Evolutionary conservation across 1,140 invertebrate genomes (phyloP).

Genomic region (Drosophila mauritiana): DNA sequence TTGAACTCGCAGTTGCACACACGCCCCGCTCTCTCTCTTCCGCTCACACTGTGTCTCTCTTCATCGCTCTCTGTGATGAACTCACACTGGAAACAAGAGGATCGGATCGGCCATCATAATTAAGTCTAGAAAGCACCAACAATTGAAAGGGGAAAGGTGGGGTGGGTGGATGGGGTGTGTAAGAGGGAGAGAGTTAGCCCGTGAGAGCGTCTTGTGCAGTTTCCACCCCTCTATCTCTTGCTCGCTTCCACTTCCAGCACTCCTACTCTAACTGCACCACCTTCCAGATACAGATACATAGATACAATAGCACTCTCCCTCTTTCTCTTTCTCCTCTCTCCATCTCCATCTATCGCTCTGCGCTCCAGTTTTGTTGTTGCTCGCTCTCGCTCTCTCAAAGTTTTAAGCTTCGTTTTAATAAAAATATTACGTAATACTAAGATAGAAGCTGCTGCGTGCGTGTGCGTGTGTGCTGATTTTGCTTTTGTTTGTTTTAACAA

Average conservation of each 20-base stretch:
- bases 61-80: conserved; percentile 27
- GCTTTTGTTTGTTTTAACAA: conserved; percentile 60
- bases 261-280: conserved; percentile 27
- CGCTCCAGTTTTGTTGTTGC: conserved; percentile 55
- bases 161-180: neutral
- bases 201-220: conserved; percentile 35
- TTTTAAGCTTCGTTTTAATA: conserved; percentile 79
- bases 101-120: conserved; percentile 43
- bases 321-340: neutral
- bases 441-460: conserved; percentile 49
- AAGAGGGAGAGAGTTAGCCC: conserved; percentile 5
- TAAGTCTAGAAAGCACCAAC: conserved; percentile 16
- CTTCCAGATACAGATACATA: conserved; percentile 32
- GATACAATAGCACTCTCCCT: conserved; percentile 13
- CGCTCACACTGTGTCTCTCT: conserved; percentile 10
- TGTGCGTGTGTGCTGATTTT: conserved; percentile 44
- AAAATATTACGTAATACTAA: conserved; percentile 82
- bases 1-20: conserved; percentile 72
- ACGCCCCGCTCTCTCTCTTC: conserved; percentile 45
- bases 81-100: conserved; percentile 41
- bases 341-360: conserved; percentile 1
- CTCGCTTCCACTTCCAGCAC: neutral
- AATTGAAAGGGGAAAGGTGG: neutral
- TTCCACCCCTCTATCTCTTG: conserved; percentile 26
- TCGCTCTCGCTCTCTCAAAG: conserved; percentile 42